Base-by-base conservation (phyloP, 2,113 vertebrate species). In the Circaetus gallicus region DNA sequence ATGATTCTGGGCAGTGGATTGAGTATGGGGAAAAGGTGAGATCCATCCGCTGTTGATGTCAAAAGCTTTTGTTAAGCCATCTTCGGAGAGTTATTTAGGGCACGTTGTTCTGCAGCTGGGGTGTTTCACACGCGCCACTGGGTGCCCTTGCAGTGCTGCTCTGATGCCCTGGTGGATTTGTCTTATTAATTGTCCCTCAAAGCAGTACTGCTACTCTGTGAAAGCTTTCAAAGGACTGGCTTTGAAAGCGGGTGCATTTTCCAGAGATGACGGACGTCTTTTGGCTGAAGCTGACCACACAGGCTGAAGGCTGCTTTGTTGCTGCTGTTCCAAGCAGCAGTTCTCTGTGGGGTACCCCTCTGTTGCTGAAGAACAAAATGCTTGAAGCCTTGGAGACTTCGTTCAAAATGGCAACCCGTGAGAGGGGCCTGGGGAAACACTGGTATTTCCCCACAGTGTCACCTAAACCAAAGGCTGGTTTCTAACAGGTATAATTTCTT, bases 1-100 rank as follows among this genome's bases (percentile, higher is more conserved):
- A 98, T 28, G 97, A 98, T 20, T 49, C 16, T 4, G 89, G 96
- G 2, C 43, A 34, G 20, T 99, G 99, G 99, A 91, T 93, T 47
- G 98, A 99, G 86, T 99, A 98, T 45, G 98, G 98, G n/a, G 40
- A 97, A 80, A 49, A 98, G 97, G 99, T 99, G 70, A 98, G 98
- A 82, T 69, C 62, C 91, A 20, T 59, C 18, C 14, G 16, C 49
- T 56, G 7, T 45, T 63, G 12, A 29, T 86, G 40, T 21, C 9
- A 22, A 73, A 79, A 92, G 26, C 67, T 74, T 82, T 80, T 49
- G 29, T 70, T 80, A 28, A 90, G 16, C 28, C 12, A 26, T 42
- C 42, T 86, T 67, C 3, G 4, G 45, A 70, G 58, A 62, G 14
- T 53, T 87, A 34, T 59, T 82, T 76, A 67, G 84, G 52, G 52